A percentile compares a stretch with the other conserved stretches of the same genome.
These are phyloP conservation scores for Hylaeus volcanicus DNA, from an alignment of 1,140 invertebrate species.

Conservation along the genomic window DNA sequence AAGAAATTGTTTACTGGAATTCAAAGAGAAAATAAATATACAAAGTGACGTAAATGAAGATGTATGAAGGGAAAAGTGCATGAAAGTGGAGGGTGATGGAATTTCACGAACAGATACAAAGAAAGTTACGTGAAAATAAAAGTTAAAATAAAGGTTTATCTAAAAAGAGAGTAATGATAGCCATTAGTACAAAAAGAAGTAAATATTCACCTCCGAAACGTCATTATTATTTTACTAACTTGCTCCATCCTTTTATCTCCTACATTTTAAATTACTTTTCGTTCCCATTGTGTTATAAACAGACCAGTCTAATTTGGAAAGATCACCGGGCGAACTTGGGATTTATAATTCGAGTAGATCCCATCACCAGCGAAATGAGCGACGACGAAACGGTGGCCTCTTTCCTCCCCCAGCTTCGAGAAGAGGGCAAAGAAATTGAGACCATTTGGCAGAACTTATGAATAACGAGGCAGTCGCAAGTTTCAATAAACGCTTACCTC, in stretches of 20 bases:
- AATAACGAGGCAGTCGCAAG: slow-evolving; percentile 59
- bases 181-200: background rate
- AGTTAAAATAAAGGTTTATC: background rate
- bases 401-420: background rate
- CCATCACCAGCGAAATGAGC: slow-evolving; percentile 55
- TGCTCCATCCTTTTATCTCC: background rate
- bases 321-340: slow-evolving; percentile 17
- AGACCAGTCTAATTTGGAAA: background rate
- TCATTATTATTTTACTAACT: slow-evolving; percentile 8
- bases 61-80: too few relatives aligned
- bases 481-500: slow-evolving; percentile 60
- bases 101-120: too few relatives aligned
- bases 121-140: too few relatives aligned
- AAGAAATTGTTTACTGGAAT: too few relatives aligned
- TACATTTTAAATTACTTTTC: background rate
- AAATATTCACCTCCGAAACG: background rate
- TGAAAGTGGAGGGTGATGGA: too few relatives aligned
- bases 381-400: slow-evolving; percentile 5
- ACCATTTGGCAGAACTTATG: slow-evolving; percentile 49
- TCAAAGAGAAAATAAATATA: too few relatives aligned
- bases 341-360: slow-evolving; percentile 51
- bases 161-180: background rate
- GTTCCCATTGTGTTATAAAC: background rate
- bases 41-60: too few relatives aligned
- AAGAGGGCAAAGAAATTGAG: slow-evolving; percentile 40